Evolutionary conservation across 2,888 invertebrate genomes (phyloP).

Genomic region (Plebejus anna): DNA sequence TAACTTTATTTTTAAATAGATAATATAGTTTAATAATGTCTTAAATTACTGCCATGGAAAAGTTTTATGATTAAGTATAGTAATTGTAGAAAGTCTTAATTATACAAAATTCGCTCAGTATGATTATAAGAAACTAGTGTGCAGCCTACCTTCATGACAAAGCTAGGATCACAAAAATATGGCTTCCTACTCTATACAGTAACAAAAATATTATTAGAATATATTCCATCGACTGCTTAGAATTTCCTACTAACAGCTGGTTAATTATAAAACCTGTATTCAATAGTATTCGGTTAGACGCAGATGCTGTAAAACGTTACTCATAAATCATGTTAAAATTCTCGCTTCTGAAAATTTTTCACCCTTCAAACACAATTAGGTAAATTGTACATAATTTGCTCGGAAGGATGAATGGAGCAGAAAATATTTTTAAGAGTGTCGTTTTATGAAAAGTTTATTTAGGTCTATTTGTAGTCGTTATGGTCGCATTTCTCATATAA

Average conservation of each 20-base stretch:
- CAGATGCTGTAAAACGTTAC: constrained; percentile 10
- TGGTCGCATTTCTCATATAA: constrained; percentile 2
- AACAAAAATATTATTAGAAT: too few species aligned
- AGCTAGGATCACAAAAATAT: too few species aligned
- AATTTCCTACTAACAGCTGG: background rate
- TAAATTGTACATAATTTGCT: constrained; percentile 17
- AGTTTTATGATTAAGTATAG: too few species aligned
- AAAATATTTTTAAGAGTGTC: background rate
- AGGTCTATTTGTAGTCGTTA: constrained; percentile 1
- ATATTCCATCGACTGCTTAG: background rate
- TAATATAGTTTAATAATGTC: too few species aligned
- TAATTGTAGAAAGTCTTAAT: too few species aligned
- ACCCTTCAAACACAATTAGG: constrained; percentile 25
- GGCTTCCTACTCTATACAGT: too few species aligned
- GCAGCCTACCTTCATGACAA: too few species aligned
- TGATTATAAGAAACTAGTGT: too few species aligned
- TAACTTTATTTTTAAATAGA: too few species aligned
- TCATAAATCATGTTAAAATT: constrained; percentile 20
- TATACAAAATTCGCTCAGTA: too few species aligned
- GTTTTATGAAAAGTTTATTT: constrained; percentile 11
- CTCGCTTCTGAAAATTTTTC: constrained; percentile 4
- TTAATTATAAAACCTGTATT: constrained; percentile 10
- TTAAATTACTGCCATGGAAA: too few species aligned
- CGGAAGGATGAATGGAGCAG: background rate
- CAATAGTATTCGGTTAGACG: constrained; percentile 1